Evolutionary conservation across 2,888 invertebrate genomes (phyloP).

Genomic region (Xestoiulus laeticollis): DNA sequence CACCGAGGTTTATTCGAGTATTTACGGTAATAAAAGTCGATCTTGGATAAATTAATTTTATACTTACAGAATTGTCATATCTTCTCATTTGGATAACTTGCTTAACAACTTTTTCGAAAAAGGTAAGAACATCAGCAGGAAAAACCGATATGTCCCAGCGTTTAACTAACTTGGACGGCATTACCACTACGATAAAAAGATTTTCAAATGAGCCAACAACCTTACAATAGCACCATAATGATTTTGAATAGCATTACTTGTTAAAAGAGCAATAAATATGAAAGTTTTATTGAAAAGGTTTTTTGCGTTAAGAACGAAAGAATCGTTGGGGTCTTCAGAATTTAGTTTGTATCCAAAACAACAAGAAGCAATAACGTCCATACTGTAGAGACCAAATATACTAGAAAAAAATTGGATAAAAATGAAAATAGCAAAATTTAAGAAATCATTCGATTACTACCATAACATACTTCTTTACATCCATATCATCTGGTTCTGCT

Average conservation of each 20-base stretch:
- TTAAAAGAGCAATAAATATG: not conserved
- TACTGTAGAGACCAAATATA: not conserved
- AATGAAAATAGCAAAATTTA: not conserved
- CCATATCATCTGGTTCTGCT: not conserved
- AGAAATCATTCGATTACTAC: not conserved
- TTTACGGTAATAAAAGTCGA: too few relatives aligned
- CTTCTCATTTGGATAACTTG: conserved; percentile 45
- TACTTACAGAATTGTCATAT: not conserved
- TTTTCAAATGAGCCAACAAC: not conserved
- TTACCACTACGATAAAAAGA: not conserved
- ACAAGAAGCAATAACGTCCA: conserved; percentile 50
- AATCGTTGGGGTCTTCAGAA: conserved; percentile 34
- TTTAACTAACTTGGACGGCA: conserved; percentile 27
- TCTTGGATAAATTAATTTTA: not conserved
- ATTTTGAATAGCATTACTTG: not conserved
- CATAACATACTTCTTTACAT: conserved; percentile 23
- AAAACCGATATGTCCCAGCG: conserved; percentile 32
- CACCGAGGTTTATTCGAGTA: too few relatives aligned
- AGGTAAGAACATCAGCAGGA: not conserved
- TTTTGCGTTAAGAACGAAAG: conserved; percentile 45
- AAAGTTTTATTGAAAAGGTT: conserved; percentile 40
- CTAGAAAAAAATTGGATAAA: not conserved
- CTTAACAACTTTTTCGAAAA: conserved; percentile 23
- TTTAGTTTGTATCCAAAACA: conserved; percentile 45
- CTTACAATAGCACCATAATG: not conserved